Evolutionary conservation across 2,888 invertebrate species (phyloP).

Genomic region (Rhimphoctona megacephalus): DNA sequence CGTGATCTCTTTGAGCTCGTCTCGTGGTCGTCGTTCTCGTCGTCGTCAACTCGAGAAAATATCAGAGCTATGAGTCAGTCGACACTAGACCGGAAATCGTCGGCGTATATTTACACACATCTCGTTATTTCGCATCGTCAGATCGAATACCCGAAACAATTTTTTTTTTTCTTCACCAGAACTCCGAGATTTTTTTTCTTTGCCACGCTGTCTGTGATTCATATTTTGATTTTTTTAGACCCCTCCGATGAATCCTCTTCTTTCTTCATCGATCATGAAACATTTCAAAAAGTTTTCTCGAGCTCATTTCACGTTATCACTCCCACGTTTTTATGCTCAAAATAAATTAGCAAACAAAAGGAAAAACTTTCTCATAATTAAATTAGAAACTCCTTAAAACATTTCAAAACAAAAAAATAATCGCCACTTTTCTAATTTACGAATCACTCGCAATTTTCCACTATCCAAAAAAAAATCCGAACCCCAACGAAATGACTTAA

Average conservation of each 20-base stretch:
- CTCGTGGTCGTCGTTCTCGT: constrained; percentile 25
- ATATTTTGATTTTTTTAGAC: not conserved
- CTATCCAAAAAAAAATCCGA: not conserved
- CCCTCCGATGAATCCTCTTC: not conserved
- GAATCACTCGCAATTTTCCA: not conserved
- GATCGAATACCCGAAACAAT: constrained; percentile 41
- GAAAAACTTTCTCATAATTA: no score
- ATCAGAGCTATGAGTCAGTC: constrained; percentile 54
- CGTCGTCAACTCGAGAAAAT: constrained; percentile 27
- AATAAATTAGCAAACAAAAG: not conserved
- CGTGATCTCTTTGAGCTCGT: constrained; percentile 31
- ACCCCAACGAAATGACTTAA: not conserved
- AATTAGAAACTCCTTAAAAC: no score
- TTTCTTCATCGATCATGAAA: not conserved
- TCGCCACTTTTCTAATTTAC: not conserved
- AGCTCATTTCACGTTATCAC: not conserved
- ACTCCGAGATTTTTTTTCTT: not conserved
- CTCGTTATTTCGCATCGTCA: constrained; percentile 32
- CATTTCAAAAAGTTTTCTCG: not conserved
- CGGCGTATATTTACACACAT: constrained; percentile 42
- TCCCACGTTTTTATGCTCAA: not conserved
- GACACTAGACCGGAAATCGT: constrained; percentile 63
- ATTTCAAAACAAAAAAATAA: not conserved
- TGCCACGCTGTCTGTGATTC: constrained; percentile 1
- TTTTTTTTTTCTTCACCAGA: constrained; percentile 27